Conservation (phyloP, 2,113 vertebrate genomes). For the Gambusia affinis region DNA sequence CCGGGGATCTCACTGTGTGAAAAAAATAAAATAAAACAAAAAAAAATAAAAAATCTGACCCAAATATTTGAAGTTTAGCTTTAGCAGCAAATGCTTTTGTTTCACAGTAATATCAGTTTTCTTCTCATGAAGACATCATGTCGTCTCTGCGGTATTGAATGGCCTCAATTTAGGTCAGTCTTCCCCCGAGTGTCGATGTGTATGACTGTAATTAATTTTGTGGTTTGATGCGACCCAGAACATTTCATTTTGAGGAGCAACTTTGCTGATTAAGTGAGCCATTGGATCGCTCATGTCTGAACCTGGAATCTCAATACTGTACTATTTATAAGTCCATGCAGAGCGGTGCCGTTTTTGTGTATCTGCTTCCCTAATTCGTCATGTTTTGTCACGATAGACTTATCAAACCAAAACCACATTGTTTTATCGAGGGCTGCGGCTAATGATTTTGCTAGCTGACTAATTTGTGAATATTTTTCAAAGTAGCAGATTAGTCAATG, state of each 20-base stretch:
- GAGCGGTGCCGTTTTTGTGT: neutral
- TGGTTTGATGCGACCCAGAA: constrained; percentile 41
- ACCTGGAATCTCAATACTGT: neutral
- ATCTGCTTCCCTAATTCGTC: neutral
- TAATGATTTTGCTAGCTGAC: neutral
- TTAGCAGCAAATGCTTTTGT: neutral
- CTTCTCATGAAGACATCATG: neutral
- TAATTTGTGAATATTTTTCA: neutral
- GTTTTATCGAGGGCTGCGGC: neutral
- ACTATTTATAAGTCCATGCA: constrained; percentile 3
- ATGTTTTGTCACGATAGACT: neutral
- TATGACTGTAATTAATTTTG: constrained; percentile 29
- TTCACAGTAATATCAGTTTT: neutral
- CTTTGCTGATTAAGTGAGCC: constrained; percentile 17
- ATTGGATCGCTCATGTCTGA: neutral
- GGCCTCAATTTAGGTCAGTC: constrained; percentile 32
- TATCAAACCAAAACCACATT: neutral
- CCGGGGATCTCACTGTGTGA: neutral
- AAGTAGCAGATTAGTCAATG: neutral
- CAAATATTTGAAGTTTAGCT: neutral
- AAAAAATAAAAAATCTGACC: neutral
- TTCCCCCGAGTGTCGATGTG: constrained; percentile 1
- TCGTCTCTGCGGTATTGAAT: neutral
- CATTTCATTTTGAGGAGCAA: constrained; percentile 21
- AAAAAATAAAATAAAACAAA: neutral